Evolutionary conservation across 2,888 invertebrate genomes (phyloP).

Genomic region (Gymnoscelis rufifasciata): DNA sequence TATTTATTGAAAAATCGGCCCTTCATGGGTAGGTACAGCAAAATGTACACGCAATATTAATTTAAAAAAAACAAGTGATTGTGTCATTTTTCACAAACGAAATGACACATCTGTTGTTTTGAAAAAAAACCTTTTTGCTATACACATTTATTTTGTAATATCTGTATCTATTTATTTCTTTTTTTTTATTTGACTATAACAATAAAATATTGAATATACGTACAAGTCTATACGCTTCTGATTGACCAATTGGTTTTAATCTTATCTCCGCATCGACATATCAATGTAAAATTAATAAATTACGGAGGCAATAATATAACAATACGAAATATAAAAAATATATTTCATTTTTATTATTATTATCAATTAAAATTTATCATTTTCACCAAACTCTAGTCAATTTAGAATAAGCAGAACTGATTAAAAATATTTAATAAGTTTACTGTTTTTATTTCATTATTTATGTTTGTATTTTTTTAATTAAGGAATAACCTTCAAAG

Average conservation of each 20-base stretch:
- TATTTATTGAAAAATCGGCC: too few species aligned
- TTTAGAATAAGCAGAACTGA: conserved; percentile 61
- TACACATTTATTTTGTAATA: not conserved
- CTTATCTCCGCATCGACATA: conserved; percentile 63
- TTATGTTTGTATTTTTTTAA: conserved; percentile 28
- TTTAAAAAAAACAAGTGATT: too few species aligned
- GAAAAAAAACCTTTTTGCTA: not conserved
- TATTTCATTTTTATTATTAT: conserved; percentile 5
- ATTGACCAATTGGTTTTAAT: conserved; percentile 36
- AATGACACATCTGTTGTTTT: too few species aligned
- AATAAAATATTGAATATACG: conserved; percentile 25
- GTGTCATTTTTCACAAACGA: too few species aligned
- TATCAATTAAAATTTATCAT: too few species aligned
- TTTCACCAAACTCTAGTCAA: conserved; percentile 69
- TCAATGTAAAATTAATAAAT: conserved; percentile 55
- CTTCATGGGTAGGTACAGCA: too few species aligned
- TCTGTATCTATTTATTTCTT: not conserved
- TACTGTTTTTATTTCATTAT: conserved; percentile 7
- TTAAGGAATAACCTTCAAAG: conserved; percentile 72
- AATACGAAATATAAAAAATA: conserved; percentile 32
- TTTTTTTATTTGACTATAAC: not conserved
- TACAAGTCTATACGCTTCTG: conserved; percentile 20
- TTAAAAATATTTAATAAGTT: conserved; percentile 18
- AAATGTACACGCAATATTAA: too few species aligned
- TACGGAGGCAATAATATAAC: conserved; percentile 62